A percentile compares a stretch with the other conserved stretches of the same genome.
These are phyloP conservation scores for Scolopax bukidnonensis DNA, from an alignment of 2,797 vertebrate species.

Conservation along the genomic window DNA sequence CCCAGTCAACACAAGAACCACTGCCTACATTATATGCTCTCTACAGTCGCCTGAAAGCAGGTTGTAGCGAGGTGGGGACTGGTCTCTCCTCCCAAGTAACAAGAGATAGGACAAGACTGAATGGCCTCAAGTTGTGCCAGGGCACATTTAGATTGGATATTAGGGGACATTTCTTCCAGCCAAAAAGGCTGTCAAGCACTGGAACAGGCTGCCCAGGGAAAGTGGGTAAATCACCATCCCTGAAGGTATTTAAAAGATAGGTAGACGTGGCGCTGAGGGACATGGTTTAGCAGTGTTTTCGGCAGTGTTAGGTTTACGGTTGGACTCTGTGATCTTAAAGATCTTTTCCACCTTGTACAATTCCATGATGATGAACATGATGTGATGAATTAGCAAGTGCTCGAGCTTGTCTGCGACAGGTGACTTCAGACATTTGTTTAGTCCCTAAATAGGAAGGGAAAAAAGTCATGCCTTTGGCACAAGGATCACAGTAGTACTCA, in stretches of 20 bases:
- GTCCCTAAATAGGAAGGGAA: not conserved
- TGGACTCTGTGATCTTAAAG: not conserved
- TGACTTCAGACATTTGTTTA: not conserved
- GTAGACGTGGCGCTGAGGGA: not conserved
- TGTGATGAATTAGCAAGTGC: not conserved
- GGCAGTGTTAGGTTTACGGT: not conserved
- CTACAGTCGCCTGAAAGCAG: not conserved
- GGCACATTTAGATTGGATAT: not conserved
- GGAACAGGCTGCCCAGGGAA: not conserved
- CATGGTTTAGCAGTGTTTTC: not conserved
- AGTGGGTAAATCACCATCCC: not conserved
- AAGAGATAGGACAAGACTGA: not conserved
- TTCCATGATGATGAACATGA: not conserved
- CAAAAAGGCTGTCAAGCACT: not conserved
- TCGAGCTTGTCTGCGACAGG: not conserved
- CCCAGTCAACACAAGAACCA: not conserved
- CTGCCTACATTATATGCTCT: not conserved
- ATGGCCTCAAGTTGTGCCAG: not conserved
- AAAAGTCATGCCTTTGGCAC: not conserved
- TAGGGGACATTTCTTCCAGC: not conserved
- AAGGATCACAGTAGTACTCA: not conserved
- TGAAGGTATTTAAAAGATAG: not conserved
- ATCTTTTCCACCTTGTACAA: not conserved
- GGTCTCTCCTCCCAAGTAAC: not conserved
- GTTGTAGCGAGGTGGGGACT: not conserved